Base-by-base conservation (phyloP, 2,797 vertebrate genomes). In the Apodemus agrarius region DNA sequence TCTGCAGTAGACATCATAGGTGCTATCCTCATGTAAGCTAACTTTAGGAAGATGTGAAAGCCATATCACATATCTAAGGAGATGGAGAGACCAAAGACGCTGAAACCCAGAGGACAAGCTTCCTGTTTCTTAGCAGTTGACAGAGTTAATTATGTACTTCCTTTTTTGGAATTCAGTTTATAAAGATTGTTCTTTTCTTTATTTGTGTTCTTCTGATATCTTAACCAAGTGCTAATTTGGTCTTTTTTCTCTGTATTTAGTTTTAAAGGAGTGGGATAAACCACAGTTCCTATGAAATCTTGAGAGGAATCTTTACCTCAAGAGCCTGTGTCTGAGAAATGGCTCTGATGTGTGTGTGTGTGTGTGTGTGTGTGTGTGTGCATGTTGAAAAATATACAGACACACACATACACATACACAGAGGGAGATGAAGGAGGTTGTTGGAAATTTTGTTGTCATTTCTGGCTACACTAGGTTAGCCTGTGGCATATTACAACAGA, bases 161-260 rank as follows among this genome's bases (percentile, higher is more conserved):
- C 37, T 54, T 78, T 3, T 91, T 89, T 31, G 83, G 24, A 29
- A 74, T 82, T 96, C 34, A 52, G 9, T 59, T 93, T 52, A 43
- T 6, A 93, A 17, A 72, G 21, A 74, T 78, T 94, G 2, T 78
- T 93, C 2, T 84, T 82, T 84, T 94, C 49, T 67, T 65, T 37
- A 95, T 94, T 89, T 90, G 24, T 4, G 61, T 92, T 91, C 49
- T 89, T 34, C 52, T 59, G 43, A 75, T 92, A 57, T 85, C 82
- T 92, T 65, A 96, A 76, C 13, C 29, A 78, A 89, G 79, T 91
- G 57, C 80, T 91, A 54, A 79, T 78, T 92, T 37, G 29, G 29
- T 52, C 24, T 31, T 67, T 86, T 86, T 89, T 46, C 49, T 40
- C 14, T 57, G 1, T 72, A 61, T 90, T 94, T 92, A 76, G 54